Evolutionary conservation across 2,113 vertebrate species (phyloP).

Genomic region (Sardina pilchardus): DNA sequence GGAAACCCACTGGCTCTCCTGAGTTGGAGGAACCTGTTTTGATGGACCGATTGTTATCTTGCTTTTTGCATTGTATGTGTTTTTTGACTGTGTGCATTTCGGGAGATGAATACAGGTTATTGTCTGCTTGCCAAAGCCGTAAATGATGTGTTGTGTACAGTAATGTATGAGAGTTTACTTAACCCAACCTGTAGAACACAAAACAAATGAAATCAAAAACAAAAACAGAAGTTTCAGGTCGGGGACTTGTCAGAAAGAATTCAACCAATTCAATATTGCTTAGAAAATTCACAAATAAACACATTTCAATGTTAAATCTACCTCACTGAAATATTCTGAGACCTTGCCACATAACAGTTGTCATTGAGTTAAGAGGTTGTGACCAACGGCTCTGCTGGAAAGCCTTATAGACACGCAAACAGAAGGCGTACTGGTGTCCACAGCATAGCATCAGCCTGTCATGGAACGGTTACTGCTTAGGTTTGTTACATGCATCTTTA

Average conservation of each 20-base stretch:
- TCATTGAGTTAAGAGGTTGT: background rate
- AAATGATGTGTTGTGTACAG: constrained; percentile 67
- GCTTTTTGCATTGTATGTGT: constrained; percentile 64
- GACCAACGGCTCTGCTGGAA: constrained; percentile 16
- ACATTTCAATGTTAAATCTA: constrained; percentile 73
- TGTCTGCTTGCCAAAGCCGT: constrained; percentile 73
- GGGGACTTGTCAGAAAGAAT: constrained; percentile 66
- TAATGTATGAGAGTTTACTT: constrained; percentile 68
- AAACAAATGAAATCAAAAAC: constrained; percentile 20
- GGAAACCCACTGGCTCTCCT: constrained; percentile 46
- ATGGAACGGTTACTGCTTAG: background rate
- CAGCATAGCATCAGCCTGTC: constrained; percentile 39
- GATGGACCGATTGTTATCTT: constrained; percentile 45
- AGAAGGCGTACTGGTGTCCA: constrained; percentile 18
- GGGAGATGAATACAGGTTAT: constrained; percentile 68
- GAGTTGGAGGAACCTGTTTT: constrained; percentile 51
- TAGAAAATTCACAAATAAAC: constrained; percentile 71
- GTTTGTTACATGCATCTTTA: constrained; percentile 54
- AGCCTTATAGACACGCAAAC: constrained; percentile 20
- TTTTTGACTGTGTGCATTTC: constrained; percentile 65
- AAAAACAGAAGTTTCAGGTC: constrained; percentile 45
- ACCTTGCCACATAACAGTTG: constrained; percentile 50
- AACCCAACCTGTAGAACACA: constrained; percentile 63
- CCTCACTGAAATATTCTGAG: constrained; percentile 71
- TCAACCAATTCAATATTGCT: constrained; percentile 65